Conservation (phyloP, 1,140 invertebrate genomes). For the Pseudoatta argentina region DNA sequence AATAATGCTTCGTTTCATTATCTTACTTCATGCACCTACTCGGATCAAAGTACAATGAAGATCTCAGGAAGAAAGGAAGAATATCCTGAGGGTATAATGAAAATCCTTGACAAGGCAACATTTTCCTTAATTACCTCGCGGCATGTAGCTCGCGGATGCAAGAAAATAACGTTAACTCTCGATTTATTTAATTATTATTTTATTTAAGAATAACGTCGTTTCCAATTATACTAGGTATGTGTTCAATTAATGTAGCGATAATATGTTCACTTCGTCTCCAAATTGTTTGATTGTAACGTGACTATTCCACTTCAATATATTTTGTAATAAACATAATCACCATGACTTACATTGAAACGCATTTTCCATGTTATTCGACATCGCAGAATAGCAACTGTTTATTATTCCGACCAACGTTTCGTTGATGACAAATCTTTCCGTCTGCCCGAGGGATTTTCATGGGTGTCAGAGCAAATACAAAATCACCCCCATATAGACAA, state of each 20-base stretch:
- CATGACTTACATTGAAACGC: neutral
- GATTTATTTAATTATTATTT: constrained; percentile 11
- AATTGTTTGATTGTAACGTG: neutral
- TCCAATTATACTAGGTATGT: neutral
- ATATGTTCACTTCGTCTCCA: neutral
- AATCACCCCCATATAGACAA: too few relatives aligned
- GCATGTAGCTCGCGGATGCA: neutral
- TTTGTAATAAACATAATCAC: neutral
- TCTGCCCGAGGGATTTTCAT: neutral
- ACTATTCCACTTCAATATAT: neutral
- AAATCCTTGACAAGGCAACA: constrained; percentile 46
- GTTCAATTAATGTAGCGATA: neutral
- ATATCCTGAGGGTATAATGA: constrained; percentile 53
- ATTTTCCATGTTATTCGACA: constrained; percentile 9
- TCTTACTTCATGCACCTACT: constrained; percentile 35
- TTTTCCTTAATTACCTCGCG: constrained; percentile 55
- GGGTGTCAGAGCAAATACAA: too few relatives aligned
- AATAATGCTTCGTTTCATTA: constrained; percentile 64
- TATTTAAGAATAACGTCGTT: neutral
- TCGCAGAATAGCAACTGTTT: neutral
- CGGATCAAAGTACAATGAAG: constrained; percentile 57
- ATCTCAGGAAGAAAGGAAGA: constrained; percentile 53
- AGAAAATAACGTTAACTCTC: neutral
- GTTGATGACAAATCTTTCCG: neutral
- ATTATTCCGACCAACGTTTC: neutral